phyloP scores from a whole-genome alignment of 2,113 vertebrate species.

The Sminthopsis crassicaudata region DNA sequence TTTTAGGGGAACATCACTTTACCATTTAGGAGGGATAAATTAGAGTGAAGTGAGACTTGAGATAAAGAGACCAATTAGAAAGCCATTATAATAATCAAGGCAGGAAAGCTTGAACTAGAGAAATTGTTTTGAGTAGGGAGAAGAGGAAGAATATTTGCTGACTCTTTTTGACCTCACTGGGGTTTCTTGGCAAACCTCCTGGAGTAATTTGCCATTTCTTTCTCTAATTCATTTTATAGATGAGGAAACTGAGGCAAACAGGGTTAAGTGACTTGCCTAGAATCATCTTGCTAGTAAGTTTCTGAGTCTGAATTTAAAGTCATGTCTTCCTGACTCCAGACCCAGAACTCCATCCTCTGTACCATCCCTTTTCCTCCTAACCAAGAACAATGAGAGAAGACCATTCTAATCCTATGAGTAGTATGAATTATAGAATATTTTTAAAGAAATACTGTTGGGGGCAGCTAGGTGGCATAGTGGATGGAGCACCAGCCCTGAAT shows the following conservation, averaged over 20 bases:
- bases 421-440: neutral
- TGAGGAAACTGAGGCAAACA: neutral
- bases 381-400: neutral
- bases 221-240: neutral
- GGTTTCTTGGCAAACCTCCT: too few relatives aligned
- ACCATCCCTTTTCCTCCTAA: neutral
- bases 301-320: neutral
- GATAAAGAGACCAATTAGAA: neutral
- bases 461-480: too few relatives aligned
- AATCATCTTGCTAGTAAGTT: neutral
- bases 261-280: neutral
- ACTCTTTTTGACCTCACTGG: too few relatives aligned
- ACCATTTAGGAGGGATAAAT: neutral
- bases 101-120: neutral
- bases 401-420: neutral
- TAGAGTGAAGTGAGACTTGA: neutral
- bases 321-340: neutral
- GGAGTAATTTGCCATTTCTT: too few relatives aligned
- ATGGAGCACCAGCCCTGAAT: too few relatives aligned
- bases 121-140: neutral
- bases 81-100: neutral
- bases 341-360: neutral
- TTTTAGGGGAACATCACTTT: neutral
- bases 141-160: neutral
- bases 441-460: neutral